Evolutionary conservation across 2,888 invertebrate genomes (phyloP).

Genomic region (Boloria euphrosyne): DNA sequence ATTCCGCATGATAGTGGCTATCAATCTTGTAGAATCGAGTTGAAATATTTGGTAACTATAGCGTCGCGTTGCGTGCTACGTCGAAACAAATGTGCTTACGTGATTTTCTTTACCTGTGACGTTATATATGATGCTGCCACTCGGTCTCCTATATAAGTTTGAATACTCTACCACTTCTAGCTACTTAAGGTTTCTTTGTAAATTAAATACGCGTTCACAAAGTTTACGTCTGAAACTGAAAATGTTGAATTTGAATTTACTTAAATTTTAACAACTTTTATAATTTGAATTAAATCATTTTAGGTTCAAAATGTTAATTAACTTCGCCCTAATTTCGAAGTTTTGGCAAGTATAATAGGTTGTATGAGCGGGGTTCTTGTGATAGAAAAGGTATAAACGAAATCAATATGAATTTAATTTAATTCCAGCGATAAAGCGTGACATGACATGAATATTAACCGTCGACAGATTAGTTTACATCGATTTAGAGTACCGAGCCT

Average conservation of each 20-base stretch:
- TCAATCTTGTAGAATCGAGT: conserved; percentile 28
- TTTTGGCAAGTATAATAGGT: conserved; percentile 28
- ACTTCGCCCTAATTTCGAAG: conserved; percentile 27
- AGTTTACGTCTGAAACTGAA: conserved; percentile 33
- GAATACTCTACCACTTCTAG: neutral
- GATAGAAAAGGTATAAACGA: conserved; percentile 34
- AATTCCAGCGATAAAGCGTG: conserved; percentile 45
- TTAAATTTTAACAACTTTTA: conserved; percentile 35
- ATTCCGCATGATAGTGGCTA: conserved; percentile 24
- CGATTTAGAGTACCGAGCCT: conserved; percentile 44
- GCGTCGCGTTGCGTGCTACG: conserved; percentile 28
- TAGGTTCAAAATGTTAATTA: conserved; percentile 34
- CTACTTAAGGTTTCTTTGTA: conserved; percentile 24
- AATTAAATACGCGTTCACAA: conserved; percentile 31
- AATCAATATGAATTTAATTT: conserved; percentile 40
- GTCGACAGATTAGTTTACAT: conserved; percentile 39
- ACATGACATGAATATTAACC: conserved; percentile 42
- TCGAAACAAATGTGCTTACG: conserved; percentile 25
- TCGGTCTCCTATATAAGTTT: neutral
- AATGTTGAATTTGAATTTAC: conserved; percentile 39
- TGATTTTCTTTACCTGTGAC: conserved; percentile 29
- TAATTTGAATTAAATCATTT: conserved; percentile 38
- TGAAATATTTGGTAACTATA: conserved; percentile 31
- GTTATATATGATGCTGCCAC: conserved; percentile 14
- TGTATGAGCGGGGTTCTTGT: conserved; percentile 29